Evolutionary conservation across 2,113 vertebrate species (phyloP).

Genomic region (Coryphaenoides rupestris): DNA sequence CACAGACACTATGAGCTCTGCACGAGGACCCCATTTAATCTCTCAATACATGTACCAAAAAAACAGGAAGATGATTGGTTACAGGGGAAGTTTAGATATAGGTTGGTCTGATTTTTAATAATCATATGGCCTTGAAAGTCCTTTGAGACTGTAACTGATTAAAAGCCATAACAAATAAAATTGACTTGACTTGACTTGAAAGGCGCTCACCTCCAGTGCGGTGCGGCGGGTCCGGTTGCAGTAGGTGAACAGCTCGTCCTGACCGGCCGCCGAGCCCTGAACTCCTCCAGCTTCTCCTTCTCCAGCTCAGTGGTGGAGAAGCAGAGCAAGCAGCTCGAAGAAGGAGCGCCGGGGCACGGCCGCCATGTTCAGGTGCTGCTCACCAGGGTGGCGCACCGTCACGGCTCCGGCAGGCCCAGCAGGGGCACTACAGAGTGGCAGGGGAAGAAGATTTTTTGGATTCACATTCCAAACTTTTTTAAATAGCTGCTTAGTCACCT

Average conservation of each 20-base stretch:
- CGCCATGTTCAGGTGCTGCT: slow-evolving; percentile 82
- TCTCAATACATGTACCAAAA: too few species aligned
- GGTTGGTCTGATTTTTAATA: too few species aligned
- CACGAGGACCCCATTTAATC: too few species aligned
- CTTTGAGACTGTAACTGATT: too few species aligned
- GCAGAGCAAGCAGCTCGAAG: slow-evolving; percentile 80
- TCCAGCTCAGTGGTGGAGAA: slow-evolving; percentile 80
- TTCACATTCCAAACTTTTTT: too few species aligned
- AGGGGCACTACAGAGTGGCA: slow-evolving; percentile 58
- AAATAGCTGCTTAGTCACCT: too few species aligned
- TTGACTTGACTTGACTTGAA: background rate
- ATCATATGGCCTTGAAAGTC: too few species aligned
- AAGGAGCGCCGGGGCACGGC: slow-evolving; percentile 89
- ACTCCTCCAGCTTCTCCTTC: slow-evolving; percentile 83
- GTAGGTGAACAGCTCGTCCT: slow-evolving; percentile 84
- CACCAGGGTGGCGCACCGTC: slow-evolving; percentile 75
- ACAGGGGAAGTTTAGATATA: too few species aligned
- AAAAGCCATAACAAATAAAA: too few species aligned
- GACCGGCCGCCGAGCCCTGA: slow-evolving; percentile 83
- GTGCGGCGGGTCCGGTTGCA: slow-evolving; percentile 87
- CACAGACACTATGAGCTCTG: too few species aligned
- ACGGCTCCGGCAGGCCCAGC: slow-evolving; percentile 77
- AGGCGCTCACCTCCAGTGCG: slow-evolving; percentile 79
- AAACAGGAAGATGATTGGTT: too few species aligned
- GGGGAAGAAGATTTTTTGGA: background rate